A percentile compares a stretch with the other conserved stretches of the same genome.
Conservation (phyloP, 2,113 vertebrate species). For the Syngnathus scovelli region DNA sequence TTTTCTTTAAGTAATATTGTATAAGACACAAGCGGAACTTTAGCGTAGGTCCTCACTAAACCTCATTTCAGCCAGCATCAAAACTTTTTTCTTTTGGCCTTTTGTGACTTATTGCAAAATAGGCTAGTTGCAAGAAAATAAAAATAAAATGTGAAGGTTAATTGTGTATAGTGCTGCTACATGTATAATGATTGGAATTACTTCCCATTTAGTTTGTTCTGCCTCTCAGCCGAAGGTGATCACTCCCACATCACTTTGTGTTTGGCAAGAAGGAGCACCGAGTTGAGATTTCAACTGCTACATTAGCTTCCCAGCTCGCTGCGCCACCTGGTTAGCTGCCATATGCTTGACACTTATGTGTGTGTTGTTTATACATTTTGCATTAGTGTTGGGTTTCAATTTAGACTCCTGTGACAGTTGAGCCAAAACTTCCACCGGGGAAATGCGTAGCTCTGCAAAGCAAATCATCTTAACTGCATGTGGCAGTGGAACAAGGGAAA, state of each 20-base stretch:
- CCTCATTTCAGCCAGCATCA: no score
- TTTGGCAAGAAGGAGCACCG: not conserved
- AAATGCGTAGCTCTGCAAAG: not conserved
- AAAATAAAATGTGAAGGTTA: no score
- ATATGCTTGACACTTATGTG: not conserved
- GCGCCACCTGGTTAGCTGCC: not conserved
- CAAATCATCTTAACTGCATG: not conserved
- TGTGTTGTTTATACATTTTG: not conserved
- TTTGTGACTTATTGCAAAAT: no score
- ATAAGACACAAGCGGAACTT: no score
- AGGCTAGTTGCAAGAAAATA: no score
- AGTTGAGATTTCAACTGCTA: not conserved
- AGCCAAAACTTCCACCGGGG: not conserved
- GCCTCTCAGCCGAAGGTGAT: not conserved
- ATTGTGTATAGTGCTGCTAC: no score
- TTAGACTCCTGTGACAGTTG: not conserved
- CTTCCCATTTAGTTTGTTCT: not conserved
- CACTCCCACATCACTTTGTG: no score
- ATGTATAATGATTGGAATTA: not conserved
- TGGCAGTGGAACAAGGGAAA: constrained; percentile 29
- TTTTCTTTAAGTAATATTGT: no score
- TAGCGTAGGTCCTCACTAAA: not conserved
- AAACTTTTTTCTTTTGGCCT: no score
- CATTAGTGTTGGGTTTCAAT: not conserved
- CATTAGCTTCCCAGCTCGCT: not conserved